Evolutionary conservation across 2,113 vertebrate genomes (phyloP).

Genomic region (Collichthys lucidus): DNA sequence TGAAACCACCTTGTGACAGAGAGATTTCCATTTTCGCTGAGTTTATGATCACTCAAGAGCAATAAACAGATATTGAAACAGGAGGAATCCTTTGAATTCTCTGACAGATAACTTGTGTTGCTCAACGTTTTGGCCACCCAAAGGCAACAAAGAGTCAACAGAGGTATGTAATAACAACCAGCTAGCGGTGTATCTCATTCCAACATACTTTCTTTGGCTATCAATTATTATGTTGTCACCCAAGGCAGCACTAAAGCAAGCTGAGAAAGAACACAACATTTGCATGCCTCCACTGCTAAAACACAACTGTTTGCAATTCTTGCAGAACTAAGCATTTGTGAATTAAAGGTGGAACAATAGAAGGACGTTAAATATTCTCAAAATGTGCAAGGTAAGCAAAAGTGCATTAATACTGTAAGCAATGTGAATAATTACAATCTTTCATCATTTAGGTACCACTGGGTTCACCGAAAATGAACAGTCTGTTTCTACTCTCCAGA

Average conservation of each 20-base stretch:
- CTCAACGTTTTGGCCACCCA: constrained; percentile 8
- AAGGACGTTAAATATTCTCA: constrained; percentile 42
- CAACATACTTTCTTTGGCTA: constrained; percentile 35
- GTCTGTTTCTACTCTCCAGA: constrained; percentile 10
- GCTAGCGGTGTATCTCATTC: constrained; percentile 39
- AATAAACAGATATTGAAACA: neutral
- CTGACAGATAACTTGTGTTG: neutral
- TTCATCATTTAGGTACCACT: constrained; percentile 34
- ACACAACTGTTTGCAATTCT: constrained; percentile 34
- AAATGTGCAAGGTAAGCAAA: constrained; percentile 62
- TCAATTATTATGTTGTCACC: constrained; percentile 52
- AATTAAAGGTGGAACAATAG: constrained; percentile 51
- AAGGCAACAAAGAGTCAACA: constrained; percentile 38
- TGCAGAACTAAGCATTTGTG: constrained; percentile 56
- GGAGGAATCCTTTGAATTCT: constrained; percentile 21
- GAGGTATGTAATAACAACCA: constrained; percentile 46
- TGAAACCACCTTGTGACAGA: neutral
- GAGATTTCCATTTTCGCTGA: constrained; percentile 4
- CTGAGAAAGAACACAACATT: constrained; percentile 36
- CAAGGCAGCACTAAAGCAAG: constrained; percentile 33
- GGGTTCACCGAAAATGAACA: constrained; percentile 36
- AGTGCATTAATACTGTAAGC: constrained; percentile 40
- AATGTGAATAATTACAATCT: constrained; percentile 67
- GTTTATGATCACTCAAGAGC: neutral
- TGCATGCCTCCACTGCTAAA: constrained; percentile 8